phyloP scores from a whole-genome alignment of 2,888 invertebrate species.

The Ophraella communa region DNA sequence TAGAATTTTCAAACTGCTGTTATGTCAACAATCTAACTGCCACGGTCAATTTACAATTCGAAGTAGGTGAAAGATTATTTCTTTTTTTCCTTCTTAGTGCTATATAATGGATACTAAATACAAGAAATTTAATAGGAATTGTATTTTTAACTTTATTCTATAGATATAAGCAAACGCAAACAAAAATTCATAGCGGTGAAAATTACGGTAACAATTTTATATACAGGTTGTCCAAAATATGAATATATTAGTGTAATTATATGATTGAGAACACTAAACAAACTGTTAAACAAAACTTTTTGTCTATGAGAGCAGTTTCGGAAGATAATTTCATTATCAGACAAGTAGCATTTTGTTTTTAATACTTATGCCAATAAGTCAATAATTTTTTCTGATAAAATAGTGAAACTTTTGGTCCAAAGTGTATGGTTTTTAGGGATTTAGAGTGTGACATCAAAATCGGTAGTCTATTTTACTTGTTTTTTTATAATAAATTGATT shows the following conservation, averaged over 20 bases:
- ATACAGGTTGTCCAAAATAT: neutral
- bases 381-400: too few relatives aligned
- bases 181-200: neutral
- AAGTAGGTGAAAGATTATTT: conserved; percentile 1
- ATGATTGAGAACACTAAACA: neutral
- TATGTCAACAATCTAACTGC: conserved; percentile 5
- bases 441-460: too few relatives aligned
- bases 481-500: too few relatives aligned
- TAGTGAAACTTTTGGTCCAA: too few relatives aligned
- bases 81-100: neutral
- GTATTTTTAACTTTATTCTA: neutral
- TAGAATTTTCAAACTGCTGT: conserved; percentile 2
- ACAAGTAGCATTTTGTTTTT: too few relatives aligned
- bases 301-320: too few relatives aligned
- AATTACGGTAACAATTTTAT: neutral
- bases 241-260: neutral
- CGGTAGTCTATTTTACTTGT: too few relatives aligned
- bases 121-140: neutral
- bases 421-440: too few relatives aligned
- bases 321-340: too few relatives aligned
- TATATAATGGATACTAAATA: neutral
- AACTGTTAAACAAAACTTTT: too few relatives aligned
- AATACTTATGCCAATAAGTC: too few relatives aligned
- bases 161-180: conserved; percentile 3
- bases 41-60: neutral